Conservation (phyloP, 2,113 vertebrate genomes). For the Brachypteracias leptosomus region DNA sequence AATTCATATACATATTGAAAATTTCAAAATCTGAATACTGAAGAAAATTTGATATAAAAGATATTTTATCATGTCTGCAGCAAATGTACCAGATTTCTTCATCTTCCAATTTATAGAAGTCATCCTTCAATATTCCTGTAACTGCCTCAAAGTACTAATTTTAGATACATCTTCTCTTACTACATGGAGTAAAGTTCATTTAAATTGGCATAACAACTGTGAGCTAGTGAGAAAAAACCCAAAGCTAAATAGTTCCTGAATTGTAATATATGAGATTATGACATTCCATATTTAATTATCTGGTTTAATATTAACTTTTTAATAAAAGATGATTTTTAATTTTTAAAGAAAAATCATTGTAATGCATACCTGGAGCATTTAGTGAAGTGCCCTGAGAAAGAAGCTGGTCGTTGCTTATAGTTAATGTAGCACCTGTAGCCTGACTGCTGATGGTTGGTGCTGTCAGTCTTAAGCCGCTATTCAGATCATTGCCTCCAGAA, state of each 20-base stretch:
- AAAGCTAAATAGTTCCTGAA: background rate
- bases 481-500: conserved; percentile 76
- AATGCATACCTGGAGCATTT: conserved; percentile 56
- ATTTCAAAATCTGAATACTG: background rate
- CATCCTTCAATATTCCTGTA: background rate
- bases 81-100: background rate
- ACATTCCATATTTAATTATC: background rate
- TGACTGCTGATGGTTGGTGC: conserved; percentile 72
- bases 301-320: background rate
- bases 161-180: background rate
- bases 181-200: background rate
- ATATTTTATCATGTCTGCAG: background rate
- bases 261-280: background rate
- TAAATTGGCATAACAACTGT: background rate
- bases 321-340: background rate
- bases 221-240: background rate
- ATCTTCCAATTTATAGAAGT: background rate
- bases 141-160: background rate
- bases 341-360: background rate
- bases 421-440: conserved; percentile 75
- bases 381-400: conserved; percentile 79
- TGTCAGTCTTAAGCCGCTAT: conserved; percentile 77
- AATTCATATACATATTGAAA: background rate
- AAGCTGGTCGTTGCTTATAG: conserved; percentile 85
- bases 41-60: background rate